Percentiles rank a stretch among this genome's conserved stretches.
Conservation (phyloP, 2,113 vertebrate genomes). For the Setophaga coronata region DNA sequence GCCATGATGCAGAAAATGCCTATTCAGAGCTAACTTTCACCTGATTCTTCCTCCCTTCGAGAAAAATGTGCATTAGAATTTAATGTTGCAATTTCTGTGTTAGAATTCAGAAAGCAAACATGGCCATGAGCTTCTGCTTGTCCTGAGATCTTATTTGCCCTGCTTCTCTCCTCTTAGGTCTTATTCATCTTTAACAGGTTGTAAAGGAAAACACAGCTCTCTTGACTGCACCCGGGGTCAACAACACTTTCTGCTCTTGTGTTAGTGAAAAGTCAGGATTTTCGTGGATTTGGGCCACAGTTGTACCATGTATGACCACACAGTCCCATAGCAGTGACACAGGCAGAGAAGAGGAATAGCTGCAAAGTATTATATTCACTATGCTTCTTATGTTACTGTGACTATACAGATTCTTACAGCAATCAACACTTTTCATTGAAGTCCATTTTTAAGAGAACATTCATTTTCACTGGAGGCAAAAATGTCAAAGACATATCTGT, state of each 20-base stretch:
- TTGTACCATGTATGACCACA: neutral
- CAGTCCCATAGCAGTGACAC: neutral
- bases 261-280: neutral
- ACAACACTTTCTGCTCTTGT: neutral
- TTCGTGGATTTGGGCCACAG: neutral
- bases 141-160: accelerated
- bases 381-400: neutral
- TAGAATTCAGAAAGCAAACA: conserved; percentile 24
- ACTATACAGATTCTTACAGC: neutral
- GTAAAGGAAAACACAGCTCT: neutral
- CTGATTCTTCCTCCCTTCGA: neutral
- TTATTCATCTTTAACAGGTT: neutral
- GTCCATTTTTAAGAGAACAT: neutral
- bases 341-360: neutral
- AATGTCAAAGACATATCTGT: neutral
- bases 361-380: neutral
- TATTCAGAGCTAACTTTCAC: neutral
- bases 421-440: neutral
- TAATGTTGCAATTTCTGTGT: neutral
- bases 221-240: neutral
- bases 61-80: neutral
- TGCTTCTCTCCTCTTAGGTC: neutral
- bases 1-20: neutral
- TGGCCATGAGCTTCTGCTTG: neutral
- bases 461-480: neutral